Conservation (phyloP, 2,797 vertebrate genomes). For the Syngnathus acus region DNA sequence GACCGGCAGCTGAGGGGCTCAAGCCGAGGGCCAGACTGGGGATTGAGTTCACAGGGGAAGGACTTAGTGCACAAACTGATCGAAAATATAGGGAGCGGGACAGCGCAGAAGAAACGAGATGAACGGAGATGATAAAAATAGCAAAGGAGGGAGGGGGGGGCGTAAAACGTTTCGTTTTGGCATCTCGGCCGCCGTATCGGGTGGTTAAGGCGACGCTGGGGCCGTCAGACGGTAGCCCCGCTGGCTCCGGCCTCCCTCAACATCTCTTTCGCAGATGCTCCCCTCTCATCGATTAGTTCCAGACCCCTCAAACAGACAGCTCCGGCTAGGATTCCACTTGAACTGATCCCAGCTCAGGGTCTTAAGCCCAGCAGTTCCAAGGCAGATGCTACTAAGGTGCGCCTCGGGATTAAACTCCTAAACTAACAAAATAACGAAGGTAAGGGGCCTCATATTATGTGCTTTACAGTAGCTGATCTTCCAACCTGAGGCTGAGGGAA, state of each 20-base stretch:
- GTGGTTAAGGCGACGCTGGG: conserved; percentile 42
- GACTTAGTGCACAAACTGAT: conserved; percentile 68
- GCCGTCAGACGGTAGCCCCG: conserved; percentile 64
- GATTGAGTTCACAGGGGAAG: conserved; percentile 72
- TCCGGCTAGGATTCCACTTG: conserved; percentile 69
- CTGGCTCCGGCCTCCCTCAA: conserved; percentile 64
- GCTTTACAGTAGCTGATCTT: conserved; percentile 28
- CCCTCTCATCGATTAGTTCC: conserved; percentile 74
- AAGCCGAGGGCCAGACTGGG: conserved; percentile 73
- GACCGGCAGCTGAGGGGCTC: conserved; percentile 81
- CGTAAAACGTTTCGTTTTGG: conserved; percentile 22
- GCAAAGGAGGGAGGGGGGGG: conserved; percentile 13
- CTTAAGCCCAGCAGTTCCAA: conserved; percentile 43
- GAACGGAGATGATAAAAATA: conserved; percentile 41
- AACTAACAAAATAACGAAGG: conserved; percentile 57
- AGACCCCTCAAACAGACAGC: conserved; percentile 65
- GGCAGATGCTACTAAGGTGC: conserved; percentile 53
- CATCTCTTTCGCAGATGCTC: conserved; percentile 70
- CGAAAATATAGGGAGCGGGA: conserved; percentile 63
- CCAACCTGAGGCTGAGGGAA: conserved; percentile 19
- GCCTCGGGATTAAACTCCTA: conserved; percentile 57
- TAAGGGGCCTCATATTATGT: conserved; percentile 33
- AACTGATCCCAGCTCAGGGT: conserved; percentile 59
- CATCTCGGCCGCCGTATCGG: conserved; percentile 26
- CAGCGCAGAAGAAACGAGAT: conserved; percentile 30